These are phyloP conservation scores for Protula sp. DNA, from an alignment of 2,888 invertebrate genomes.

Conservation along the genomic window DNA sequence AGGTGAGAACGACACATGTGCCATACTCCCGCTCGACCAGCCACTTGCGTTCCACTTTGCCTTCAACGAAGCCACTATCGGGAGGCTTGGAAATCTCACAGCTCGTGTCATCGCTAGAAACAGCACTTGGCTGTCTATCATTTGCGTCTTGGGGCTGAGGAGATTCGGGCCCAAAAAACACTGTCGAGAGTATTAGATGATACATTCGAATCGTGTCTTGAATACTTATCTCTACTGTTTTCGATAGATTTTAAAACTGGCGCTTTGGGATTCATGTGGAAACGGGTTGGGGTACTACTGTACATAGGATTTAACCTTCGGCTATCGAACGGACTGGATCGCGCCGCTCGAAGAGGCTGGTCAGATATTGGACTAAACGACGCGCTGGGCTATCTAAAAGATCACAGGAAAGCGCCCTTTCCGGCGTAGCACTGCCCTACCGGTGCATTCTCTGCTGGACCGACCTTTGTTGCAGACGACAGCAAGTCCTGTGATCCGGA, in stretches of 20 bases:
- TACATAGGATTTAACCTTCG: background rate
- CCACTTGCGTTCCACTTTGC: background rate
- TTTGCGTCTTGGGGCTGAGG: too few species aligned
- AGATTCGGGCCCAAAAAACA: too few species aligned
- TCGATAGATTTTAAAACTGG: too few species aligned
- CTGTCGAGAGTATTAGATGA: background rate
- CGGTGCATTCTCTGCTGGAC: background rate
- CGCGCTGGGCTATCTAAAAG: background rate
- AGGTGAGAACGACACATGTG: background rate
- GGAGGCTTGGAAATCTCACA: background rate
- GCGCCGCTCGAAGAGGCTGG: too few species aligned
- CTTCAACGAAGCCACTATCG: background rate
- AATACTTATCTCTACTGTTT: background rate
- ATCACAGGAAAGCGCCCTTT: background rate
- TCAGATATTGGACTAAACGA: too few species aligned
- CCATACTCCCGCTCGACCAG: background rate
- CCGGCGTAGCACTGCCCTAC: too few species aligned
- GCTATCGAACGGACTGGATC: background rate
- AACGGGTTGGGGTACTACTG: background rate
- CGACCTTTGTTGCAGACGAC: background rate
- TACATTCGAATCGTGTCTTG: background rate
- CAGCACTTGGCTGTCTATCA: too few species aligned
- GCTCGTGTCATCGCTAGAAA: too few species aligned
- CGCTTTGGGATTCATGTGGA: background rate
- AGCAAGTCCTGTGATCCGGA: background rate